A percentile compares a stretch with the other conserved stretches of the same genome.
phyloP scores from a whole-genome alignment of 2,888 invertebrate species.

The Plebejus argus region DNA sequence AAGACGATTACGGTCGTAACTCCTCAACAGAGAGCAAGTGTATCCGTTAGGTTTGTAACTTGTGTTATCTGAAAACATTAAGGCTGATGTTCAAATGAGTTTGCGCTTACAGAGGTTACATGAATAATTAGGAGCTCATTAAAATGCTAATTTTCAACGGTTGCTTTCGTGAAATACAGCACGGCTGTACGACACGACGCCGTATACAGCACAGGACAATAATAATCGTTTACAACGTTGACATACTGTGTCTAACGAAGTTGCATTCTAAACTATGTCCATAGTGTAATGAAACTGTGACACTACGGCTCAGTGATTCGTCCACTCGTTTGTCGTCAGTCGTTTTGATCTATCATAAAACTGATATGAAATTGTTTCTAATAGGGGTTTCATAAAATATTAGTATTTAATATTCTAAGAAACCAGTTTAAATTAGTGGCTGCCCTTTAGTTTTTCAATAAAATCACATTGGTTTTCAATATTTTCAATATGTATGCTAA shows the following conservation, averaged over 20 bases:
- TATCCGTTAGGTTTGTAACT: neutral
- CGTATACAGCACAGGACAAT: conserved; percentile 57
- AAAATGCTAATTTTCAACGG: conserved; percentile 54
- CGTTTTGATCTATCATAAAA: too few species aligned
- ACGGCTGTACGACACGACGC: conserved; percentile 54
- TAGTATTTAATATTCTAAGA: too few species aligned
- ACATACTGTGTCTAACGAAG: neutral
- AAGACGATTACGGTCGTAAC: neutral
- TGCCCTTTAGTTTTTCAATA: too few species aligned
- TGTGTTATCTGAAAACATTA: neutral
- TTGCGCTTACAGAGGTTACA: neutral
- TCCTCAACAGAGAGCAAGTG: neutral
- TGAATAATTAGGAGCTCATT: conserved; percentile 55
- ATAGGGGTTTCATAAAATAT: too few species aligned
- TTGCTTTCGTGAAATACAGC: conserved; percentile 54
- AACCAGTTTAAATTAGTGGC: too few species aligned
- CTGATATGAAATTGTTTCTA: too few species aligned
- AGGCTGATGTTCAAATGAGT: neutral
- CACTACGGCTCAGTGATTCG: too few species aligned
- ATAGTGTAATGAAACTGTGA: neutral
- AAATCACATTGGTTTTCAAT: too few species aligned
- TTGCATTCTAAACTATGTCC: neutral
- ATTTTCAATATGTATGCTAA: too few species aligned
- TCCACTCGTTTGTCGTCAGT: too few species aligned
- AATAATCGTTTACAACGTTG: conserved; percentile 56